Percentiles rank a stretch among this genome's conserved stretches.
These are phyloP conservation scores for Saccopteryx leptura DNA, from an alignment of 2,113 vertebrate species.

Conservation along the genomic window DNA sequence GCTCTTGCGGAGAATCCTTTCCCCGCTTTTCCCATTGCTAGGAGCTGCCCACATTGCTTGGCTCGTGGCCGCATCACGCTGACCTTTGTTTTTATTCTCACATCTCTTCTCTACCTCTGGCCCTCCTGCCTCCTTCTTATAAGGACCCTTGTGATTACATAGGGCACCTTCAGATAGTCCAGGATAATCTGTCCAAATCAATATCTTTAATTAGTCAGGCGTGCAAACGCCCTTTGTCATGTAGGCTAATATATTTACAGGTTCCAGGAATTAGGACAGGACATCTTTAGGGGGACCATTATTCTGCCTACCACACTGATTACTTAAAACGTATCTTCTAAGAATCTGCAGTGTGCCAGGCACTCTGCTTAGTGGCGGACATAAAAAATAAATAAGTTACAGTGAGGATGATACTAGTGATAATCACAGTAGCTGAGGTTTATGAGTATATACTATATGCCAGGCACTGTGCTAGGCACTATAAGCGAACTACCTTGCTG, in stretches of 20 bases:
- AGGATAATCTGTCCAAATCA: background rate
- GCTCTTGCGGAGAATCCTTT: background rate
- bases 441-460: background rate
- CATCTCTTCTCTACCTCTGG: background rate
- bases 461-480: background rate
- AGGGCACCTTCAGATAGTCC: background rate
- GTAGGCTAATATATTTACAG: background rate
- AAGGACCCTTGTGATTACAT: background rate
- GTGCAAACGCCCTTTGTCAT: background rate
- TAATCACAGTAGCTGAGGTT: background rate
- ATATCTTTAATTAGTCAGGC: background rate
- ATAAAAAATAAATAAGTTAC: background rate
- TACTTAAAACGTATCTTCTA: background rate
- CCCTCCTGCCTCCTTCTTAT: background rate
- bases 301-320: background rate
- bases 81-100: background rate
- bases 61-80: background rate
- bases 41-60: background rate
- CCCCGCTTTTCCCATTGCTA: background rate
- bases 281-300: background rate
- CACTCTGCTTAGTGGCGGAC: background rate
- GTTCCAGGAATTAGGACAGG: background rate
- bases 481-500: background rate
- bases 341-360: background rate
- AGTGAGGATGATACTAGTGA: background rate